phyloP scores from a whole-genome alignment of 2,888 invertebrate species.

The Dione juno region DNA sequence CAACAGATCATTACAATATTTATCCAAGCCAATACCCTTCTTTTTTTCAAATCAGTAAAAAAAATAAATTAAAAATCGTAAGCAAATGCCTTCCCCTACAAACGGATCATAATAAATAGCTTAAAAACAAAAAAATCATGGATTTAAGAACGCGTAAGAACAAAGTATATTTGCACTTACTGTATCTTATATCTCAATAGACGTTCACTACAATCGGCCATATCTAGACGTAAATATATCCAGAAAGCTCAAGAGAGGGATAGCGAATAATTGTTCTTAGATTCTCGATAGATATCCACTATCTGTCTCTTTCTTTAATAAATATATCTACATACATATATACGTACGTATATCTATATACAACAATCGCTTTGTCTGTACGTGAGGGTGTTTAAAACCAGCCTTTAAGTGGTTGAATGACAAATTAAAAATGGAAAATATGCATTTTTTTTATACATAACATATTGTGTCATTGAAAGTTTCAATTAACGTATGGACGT shows the following conservation, averaged over 20 bases:
- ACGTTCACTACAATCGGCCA: slow-evolving; percentile 45
- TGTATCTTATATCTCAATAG: slow-evolving; percentile 43
- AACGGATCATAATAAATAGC: no score
- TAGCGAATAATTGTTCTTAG: background rate
- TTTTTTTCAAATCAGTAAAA: no score
- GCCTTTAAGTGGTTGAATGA: slow-evolving; percentile 66
- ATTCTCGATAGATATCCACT: background rate
- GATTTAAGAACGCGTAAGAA: slow-evolving; percentile 29
- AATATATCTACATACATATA: background rate
- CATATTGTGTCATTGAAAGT: slow-evolving; percentile 33
- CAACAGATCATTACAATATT: no score
- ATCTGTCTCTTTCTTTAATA: slow-evolving; percentile 26
- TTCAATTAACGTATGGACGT: slow-evolving; percentile 25
- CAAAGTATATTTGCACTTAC: slow-evolving; percentile 37
- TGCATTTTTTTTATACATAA: slow-evolving; percentile 22
- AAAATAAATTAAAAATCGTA: no score
- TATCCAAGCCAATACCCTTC: no score
- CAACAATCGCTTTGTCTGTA: slow-evolving; percentile 36
- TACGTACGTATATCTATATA: slow-evolving; percentile 19
- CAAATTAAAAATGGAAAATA: slow-evolving; percentile 58
- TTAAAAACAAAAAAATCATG: slow-evolving; percentile 15
- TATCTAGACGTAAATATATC: slow-evolving; percentile 43
- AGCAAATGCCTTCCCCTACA: no score
- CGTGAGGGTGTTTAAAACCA: slow-evolving; percentile 54
- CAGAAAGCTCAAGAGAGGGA: slow-evolving; percentile 10